A percentile compares a stretch with the other conserved stretches of the same genome.
phyloP scores from a whole-genome alignment of 2,888 invertebrate species.

The Monopis laevigella region DNA sequence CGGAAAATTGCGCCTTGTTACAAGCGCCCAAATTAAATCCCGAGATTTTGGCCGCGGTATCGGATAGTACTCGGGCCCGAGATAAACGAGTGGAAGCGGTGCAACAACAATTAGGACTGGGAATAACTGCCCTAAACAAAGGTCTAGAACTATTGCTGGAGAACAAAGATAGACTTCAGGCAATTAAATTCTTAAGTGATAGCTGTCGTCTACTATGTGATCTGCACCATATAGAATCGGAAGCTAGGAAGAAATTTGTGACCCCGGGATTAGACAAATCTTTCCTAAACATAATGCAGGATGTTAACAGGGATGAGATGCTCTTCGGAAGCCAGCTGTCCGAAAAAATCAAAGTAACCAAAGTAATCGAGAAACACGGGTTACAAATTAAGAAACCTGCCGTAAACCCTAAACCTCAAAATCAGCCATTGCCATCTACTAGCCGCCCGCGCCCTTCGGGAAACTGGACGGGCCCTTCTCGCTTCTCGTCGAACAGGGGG shows the following conservation, averaged over 20 bases:
- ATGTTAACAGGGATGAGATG: neutral
- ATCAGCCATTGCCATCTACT: neutral
- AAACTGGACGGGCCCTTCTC: slow-evolving; percentile 9
- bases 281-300: neutral
- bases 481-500: no score
- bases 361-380: no score
- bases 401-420: neutral
- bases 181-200: slow-evolving; percentile 1
- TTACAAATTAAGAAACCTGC: slow-evolving; percentile 1
- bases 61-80: slow-evolving; percentile 13
- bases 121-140: slow-evolving; percentile 17
- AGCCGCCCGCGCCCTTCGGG: slow-evolving; percentile 8
- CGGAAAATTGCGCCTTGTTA: slow-evolving; percentile 16
- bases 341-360: no score
- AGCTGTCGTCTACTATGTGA: no score
- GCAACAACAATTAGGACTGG: slow-evolving; percentile 19
- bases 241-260: no score
- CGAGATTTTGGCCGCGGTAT: slow-evolving; percentile 17
- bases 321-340: no score
- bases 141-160: neutral
- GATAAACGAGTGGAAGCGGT: slow-evolving; percentile 14
- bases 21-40: slow-evolving; percentile 17
- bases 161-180: neutral
- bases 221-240: no score
- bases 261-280: no score